Percentiles rank a stretch among this genome's conserved stretches.
Conservation (phyloP, 2,888 invertebrate genomes). For the Cataglyphis cursor region DNA sequence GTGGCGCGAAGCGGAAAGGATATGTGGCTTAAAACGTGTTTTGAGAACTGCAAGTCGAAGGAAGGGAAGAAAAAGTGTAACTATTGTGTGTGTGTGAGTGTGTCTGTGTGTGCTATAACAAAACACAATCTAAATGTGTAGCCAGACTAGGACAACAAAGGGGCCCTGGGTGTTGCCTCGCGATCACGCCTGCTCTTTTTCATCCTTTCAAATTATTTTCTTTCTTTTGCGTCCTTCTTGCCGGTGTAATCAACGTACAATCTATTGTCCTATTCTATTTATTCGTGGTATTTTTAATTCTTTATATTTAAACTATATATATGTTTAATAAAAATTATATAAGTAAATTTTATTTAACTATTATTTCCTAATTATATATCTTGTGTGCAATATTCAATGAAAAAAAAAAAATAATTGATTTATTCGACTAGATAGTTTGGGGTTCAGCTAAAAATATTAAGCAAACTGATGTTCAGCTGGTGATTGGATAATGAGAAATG, state of each 20-base stretch:
- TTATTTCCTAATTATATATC: background rate
- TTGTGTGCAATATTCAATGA: background rate
- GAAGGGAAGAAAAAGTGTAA: slow-evolving; percentile 73
- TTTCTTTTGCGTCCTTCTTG: background rate
- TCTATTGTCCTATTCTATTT: background rate
- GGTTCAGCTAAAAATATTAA: background rate
- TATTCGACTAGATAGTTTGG: too few species aligned
- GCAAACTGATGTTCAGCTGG: background rate
- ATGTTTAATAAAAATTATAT: background rate
- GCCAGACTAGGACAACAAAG: slow-evolving; percentile 79
- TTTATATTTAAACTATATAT: background rate
- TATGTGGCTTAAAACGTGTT: slow-evolving; percentile 67
- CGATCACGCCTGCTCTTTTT: slow-evolving; percentile 37
- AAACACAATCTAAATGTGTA: slow-evolving; percentile 78
- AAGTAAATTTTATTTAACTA: background rate
- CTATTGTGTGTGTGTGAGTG: background rate
- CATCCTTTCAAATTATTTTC: background rate
- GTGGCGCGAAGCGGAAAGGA: slow-evolving; percentile 41
- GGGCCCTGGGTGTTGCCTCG: slow-evolving; percentile 59
- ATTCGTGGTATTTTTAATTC: background rate
- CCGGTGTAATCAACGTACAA: background rate
- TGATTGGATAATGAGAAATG: background rate
- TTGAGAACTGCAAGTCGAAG: slow-evolving; percentile 65
- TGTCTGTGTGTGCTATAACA: slow-evolving; percentile 73
- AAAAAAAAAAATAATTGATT: background rate